Conservation (phyloP, 2,113 vertebrate genomes). For the Stercorarius parasiticus region DNA sequence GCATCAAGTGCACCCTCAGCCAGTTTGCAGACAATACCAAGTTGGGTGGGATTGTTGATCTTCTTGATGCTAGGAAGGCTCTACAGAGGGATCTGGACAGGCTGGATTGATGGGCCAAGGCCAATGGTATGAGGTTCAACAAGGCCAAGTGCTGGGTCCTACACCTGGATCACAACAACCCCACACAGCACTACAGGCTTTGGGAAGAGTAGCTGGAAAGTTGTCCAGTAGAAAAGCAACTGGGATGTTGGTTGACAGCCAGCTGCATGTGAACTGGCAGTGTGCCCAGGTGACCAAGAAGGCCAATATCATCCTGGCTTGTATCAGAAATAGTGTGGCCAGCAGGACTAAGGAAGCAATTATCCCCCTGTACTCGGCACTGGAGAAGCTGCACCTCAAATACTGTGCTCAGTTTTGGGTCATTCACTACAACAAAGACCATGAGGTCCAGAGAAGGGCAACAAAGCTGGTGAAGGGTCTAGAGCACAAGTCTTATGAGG, state of each 20-base stretch:
- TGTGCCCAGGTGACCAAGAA: not conserved
- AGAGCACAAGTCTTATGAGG: not conserved
- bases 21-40: no score
- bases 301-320: not conserved
- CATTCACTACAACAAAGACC: not conserved
- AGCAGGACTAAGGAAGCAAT: not conserved
- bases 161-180: not conserved
- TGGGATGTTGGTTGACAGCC: not conserved
- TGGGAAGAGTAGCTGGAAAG: not conserved
- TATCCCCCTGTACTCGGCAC: not conserved
- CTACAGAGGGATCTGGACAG: not conserved
- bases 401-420: not conserved
- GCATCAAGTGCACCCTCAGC: not conserved
- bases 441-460: not conserved
- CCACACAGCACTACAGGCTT: not conserved
- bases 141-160: not conserved
- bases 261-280: not conserved
- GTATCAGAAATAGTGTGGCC: not conserved
- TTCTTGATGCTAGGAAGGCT: not conserved
- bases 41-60: not conserved
- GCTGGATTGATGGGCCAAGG: not conserved
- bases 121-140: not conserved
- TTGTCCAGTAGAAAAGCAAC: not conserved
- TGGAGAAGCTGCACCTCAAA: not conserved
- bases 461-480: not conserved